These are phyloP conservation scores for Falco rusticolus DNA, from an alignment of 2,797 vertebrate genomes.

Conservation along the genomic window DNA sequence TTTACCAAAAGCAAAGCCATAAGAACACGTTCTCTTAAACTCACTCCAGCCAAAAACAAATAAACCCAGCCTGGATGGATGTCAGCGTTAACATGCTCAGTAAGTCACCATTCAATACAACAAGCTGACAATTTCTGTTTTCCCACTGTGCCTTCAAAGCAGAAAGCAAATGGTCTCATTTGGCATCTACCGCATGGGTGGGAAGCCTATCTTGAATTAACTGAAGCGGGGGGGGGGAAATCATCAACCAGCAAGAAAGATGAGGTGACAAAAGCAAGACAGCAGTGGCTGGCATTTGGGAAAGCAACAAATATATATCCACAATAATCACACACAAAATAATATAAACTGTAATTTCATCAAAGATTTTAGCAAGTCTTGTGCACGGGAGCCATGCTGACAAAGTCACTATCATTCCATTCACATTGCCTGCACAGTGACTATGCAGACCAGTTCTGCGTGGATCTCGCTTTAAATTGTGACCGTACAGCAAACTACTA, in stretches of 20 bases:
- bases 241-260: neutral
- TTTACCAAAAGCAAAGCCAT: conserved; percentile 88
- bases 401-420: neutral
- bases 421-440: neutral
- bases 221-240: neutral
- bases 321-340: neutral
- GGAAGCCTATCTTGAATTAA: neutral
- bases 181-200: neutral
- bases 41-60: conserved; percentile 79
- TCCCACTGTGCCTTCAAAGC: neutral
- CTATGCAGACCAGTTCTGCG: neutral
- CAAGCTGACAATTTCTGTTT: neutral
- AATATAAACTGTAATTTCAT: neutral
- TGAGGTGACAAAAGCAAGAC: neutral
- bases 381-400: neutral
- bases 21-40: conserved; percentile 83
- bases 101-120: neutral
- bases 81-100: neutral
- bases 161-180: neutral
- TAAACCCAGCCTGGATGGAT: neutral
- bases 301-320: neutral
- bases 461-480: accelerated
- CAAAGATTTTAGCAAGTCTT: neutral
- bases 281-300: neutral
- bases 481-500: neutral